Percentiles rank a stretch among this genome's conserved stretches.
These are phyloP conservation scores for Phrixothrix hirtus DNA, from an alignment of 2,888 invertebrate genomes.

Conservation along the genomic window DNA sequence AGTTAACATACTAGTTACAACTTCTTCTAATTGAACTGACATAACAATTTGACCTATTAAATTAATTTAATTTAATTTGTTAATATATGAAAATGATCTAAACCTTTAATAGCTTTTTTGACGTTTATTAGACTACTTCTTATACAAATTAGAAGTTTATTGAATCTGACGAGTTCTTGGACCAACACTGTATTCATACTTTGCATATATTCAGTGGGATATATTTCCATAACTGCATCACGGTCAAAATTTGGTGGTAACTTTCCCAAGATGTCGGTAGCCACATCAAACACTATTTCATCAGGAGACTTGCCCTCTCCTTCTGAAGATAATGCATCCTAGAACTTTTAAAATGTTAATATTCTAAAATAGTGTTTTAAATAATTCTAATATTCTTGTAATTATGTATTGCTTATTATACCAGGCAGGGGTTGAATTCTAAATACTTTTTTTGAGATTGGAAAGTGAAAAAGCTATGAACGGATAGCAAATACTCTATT, in stretches of 20 bases:
- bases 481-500: too few relatives aligned
- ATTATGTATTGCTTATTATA: too few relatives aligned
- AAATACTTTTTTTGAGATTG: too few relatives aligned
- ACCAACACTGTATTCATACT: slow-evolving; percentile 94
- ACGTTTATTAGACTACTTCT: slow-evolving; percentile 75
- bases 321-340: slow-evolving; percentile 68
- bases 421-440: too few relatives aligned
- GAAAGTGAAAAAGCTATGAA: too few relatives aligned
- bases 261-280: slow-evolving; percentile 76
- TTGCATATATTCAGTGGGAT: slow-evolving; percentile 78
- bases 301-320: slow-evolving; percentile 73
- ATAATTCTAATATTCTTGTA: too few relatives aligned
- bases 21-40: slow-evolving; percentile 83
- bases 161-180: slow-evolving; percentile 83
- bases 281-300: slow-evolving; percentile 76
- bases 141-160: slow-evolving; percentile 74
- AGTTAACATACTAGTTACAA: slow-evolving; percentile 79
- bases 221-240: slow-evolving; percentile 66
- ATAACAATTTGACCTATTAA: slow-evolving; percentile 79
- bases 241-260: slow-evolving; percentile 74
- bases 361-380: too few relatives aligned
- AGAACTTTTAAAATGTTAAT: slow-evolving; percentile 4
- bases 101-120: slow-evolving; percentile 86
- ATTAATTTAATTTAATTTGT: neutral
- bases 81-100: slow-evolving; percentile 1